phyloP scores from a whole-genome alignment of 2,113 vertebrate species.

The Gymnarchus niloticus region DNA sequence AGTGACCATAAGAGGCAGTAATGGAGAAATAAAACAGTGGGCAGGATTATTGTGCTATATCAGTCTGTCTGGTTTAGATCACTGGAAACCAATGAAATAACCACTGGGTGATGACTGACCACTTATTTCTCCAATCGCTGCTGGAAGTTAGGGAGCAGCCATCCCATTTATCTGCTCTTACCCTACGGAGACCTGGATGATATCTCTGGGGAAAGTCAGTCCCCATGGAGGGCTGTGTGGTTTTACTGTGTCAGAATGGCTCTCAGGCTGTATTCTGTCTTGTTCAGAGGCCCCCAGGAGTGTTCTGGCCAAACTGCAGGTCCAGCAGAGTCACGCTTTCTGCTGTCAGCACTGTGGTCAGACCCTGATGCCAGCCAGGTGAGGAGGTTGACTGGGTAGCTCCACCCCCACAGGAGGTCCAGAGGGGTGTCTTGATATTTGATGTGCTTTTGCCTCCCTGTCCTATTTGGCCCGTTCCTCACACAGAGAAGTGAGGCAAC shows the following conservation, averaged over 20 bases:
- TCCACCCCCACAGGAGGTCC: too few species aligned
- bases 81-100: neutral
- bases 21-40: neutral
- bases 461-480: neutral
- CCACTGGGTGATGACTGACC: neutral
- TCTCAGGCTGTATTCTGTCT: constrained; percentile 21
- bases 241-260: neutral
- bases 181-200: neutral
- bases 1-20: neutral
- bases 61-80: neutral
- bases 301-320: constrained; percentile 61
- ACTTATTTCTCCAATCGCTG: neutral
- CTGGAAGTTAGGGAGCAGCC: neutral
- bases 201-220: neutral
- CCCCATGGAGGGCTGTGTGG: neutral
- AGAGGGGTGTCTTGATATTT: too few species aligned
- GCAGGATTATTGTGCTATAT: neutral
- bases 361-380: constrained; percentile 71
- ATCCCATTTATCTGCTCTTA: neutral
- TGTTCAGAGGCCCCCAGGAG: constrained; percentile 57
- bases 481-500: neutral
- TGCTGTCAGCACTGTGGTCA: constrained; percentile 81
- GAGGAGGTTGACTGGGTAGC: constrained; percentile 56
- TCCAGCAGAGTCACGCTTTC: constrained; percentile 66
- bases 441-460: neutral